Percentiles rank a stretch among this genome's conserved stretches.
phyloP scores from a whole-genome alignment of 2,113 vertebrate species.

The Pelodiscus sinensis region DNA sequence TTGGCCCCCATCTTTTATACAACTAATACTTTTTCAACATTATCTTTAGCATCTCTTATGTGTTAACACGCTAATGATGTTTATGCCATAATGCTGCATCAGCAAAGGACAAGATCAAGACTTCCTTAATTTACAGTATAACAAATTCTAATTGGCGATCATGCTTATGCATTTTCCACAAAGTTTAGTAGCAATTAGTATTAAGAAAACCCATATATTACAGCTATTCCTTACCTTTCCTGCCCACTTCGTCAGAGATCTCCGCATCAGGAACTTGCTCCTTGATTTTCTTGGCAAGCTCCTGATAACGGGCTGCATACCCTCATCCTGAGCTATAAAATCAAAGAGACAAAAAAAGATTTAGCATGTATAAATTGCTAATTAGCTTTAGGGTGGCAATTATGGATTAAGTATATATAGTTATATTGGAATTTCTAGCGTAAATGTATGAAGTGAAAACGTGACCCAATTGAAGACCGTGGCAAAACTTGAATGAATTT shows the following conservation, averaged over 20 bases:
- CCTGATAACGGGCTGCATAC: constrained; percentile 30
- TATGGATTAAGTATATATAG: background rate
- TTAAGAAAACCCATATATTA: background rate
- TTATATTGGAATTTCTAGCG: background rate
- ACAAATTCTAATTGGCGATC: background rate
- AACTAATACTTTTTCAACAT: background rate
- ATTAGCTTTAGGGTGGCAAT: background rate
- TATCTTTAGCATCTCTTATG: too few relatives aligned
- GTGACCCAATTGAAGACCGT: accelerated
- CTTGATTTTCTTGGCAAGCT: constrained; percentile 37
- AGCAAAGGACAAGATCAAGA: background rate
- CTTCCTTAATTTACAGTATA: background rate
- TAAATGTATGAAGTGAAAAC: background rate
- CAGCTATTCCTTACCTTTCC: constrained; percentile 2
- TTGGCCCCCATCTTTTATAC: background rate
- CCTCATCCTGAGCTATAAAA: constrained; percentile 60
- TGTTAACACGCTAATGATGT: too few relatives aligned
- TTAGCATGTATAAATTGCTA: background rate
- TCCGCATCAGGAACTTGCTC: constrained; percentile 45
- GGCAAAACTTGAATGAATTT: background rate
- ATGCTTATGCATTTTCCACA: background rate
- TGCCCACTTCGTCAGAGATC: constrained; percentile 25
- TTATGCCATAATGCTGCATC: too few relatives aligned
- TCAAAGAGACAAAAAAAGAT: background rate
- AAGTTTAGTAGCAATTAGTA: background rate